Conservation (phyloP, 2,888 invertebrate species). For the Sphaerophoria taeniata region DNA sequence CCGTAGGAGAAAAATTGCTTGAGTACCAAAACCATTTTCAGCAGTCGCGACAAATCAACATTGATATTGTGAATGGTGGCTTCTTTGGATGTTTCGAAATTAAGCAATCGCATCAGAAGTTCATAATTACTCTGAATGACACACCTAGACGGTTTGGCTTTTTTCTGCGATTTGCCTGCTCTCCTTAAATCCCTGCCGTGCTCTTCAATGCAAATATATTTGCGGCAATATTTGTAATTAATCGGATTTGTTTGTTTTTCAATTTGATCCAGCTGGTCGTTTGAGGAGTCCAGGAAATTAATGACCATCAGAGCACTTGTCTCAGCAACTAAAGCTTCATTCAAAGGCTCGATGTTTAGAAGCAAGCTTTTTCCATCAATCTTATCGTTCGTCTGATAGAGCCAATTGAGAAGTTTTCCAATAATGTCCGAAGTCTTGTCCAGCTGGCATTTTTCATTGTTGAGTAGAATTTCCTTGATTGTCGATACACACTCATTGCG, state of each 20-base stretch:
- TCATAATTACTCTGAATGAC: slow-evolving; percentile 80
- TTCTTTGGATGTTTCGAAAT: slow-evolving; percentile 76
- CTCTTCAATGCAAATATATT: slow-evolving; percentile 77
- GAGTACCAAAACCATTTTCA: slow-evolving; percentile 77
- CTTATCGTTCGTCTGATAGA: slow-evolving; percentile 76
- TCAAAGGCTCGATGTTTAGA: slow-evolving; percentile 78
- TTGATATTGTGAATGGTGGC: slow-evolving; percentile 75
- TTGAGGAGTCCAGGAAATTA: slow-evolving; percentile 78
- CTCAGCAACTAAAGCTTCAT: slow-evolving; percentile 78
- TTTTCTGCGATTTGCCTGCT: not conserved
- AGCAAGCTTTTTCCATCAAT: slow-evolving; percentile 77
- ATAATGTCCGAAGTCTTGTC: slow-evolving; percentile 78
- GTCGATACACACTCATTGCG: slow-evolving; percentile 80
- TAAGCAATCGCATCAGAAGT: slow-evolving; percentile 79
- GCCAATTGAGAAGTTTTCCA: slow-evolving; percentile 78
- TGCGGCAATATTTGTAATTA: slow-evolving; percentile 78
- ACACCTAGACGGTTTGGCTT: slow-evolving; percentile 76
- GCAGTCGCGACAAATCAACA: slow-evolving; percentile 76
- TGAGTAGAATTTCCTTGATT: slow-evolving; percentile 77
- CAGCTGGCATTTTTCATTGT: slow-evolving; percentile 77
- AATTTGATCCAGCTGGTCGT: not conserved
- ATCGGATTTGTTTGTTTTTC: slow-evolving; percentile 59
- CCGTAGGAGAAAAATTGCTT: slow-evolving; percentile 78
- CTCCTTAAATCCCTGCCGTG: slow-evolving; percentile 68
- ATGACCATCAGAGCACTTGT: slow-evolving; percentile 80